These are phyloP conservation scores for Euclidia mi DNA, from an alignment of 2,888 invertebrate genomes.

Conservation along the genomic window DNA sequence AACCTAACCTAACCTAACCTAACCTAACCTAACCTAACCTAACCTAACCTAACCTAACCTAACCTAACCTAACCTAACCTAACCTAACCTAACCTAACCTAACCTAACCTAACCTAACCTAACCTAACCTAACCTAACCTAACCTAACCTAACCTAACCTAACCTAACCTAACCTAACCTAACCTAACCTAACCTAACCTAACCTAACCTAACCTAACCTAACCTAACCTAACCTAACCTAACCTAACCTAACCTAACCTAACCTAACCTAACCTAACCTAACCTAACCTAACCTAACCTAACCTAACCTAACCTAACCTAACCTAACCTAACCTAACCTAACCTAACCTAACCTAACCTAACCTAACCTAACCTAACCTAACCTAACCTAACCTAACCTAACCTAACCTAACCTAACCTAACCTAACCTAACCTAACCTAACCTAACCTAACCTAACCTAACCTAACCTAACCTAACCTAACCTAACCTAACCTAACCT, in stretches of 20 bases:
- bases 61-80: conserved; percentile 24
- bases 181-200: conserved; percentile 35
- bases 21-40: conserved; percentile 21
- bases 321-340: background rate
- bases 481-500: conserved; percentile 4
- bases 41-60: conserved; percentile 25
- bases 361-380: background rate
- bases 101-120: conserved; percentile 29
- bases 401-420: too few relatives aligned
- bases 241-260: conserved; percentile 18
- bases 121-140: conserved; percentile 29
- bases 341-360: background rate
- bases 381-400: too few relatives aligned
- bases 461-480: conserved; percentile 10
- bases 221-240: conserved; percentile 19
- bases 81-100: conserved; percentile 28
- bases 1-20: conserved; percentile 21
- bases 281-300: background rate
- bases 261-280: conserved; percentile 15
- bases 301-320: background rate
- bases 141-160: conserved; percentile 32
- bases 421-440: conserved; percentile 15
- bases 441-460: conserved; percentile 16
- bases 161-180: conserved; percentile 33
- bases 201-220: conserved; percentile 18